phyloP scores from a whole-genome alignment of 2,888 invertebrate genomes.

The Pandemis cinnamomeana region DNA sequence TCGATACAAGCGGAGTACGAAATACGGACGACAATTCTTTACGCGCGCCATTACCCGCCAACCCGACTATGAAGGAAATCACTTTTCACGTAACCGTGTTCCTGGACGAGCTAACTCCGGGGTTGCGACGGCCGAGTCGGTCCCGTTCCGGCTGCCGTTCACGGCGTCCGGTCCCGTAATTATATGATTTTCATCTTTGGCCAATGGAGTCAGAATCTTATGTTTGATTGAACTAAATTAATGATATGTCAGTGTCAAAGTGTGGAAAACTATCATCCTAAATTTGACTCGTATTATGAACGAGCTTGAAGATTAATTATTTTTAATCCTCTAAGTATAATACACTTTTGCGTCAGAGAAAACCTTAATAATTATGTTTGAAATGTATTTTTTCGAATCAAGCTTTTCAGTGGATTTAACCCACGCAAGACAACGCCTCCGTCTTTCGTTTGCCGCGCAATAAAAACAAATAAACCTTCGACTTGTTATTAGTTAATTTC shows the following conservation, averaged over 20 bases:
- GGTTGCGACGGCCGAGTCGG: slow-evolving; percentile 22
- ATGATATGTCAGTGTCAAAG: too few relatives aligned
- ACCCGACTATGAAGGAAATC: slow-evolving; percentile 57
- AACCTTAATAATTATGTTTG: too few relatives aligned
- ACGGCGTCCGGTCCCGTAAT: slow-evolving; percentile 33
- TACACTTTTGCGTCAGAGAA: too few relatives aligned
- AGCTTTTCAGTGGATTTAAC: background rate
- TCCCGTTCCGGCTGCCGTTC: slow-evolving; percentile 20
- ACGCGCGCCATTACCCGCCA: slow-evolving; percentile 47
- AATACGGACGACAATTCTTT: slow-evolving; percentile 56
- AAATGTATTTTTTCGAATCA: too few relatives aligned
- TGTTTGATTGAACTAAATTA: too few relatives aligned
- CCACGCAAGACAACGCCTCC: background rate
- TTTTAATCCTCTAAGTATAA: too few relatives aligned
- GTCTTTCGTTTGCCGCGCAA: background rate
- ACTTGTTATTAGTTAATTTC: slow-evolving; percentile 20
- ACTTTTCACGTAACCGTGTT: slow-evolving; percentile 57
- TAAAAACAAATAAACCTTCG: background rate
- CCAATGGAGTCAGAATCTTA: too few relatives aligned
- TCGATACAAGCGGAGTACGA: slow-evolving; percentile 51
- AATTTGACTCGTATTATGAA: too few relatives aligned
- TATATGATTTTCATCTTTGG: slow-evolving; percentile 35
- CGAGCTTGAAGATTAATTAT: too few relatives aligned
- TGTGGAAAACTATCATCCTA: too few relatives aligned
- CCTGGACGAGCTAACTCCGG: slow-evolving; percentile 53